Evolutionary conservation across 2,113 vertebrate species (phyloP), one percentile per base, ranked within the genome.

Genomic region (Paradisaea rubra): DNA sequence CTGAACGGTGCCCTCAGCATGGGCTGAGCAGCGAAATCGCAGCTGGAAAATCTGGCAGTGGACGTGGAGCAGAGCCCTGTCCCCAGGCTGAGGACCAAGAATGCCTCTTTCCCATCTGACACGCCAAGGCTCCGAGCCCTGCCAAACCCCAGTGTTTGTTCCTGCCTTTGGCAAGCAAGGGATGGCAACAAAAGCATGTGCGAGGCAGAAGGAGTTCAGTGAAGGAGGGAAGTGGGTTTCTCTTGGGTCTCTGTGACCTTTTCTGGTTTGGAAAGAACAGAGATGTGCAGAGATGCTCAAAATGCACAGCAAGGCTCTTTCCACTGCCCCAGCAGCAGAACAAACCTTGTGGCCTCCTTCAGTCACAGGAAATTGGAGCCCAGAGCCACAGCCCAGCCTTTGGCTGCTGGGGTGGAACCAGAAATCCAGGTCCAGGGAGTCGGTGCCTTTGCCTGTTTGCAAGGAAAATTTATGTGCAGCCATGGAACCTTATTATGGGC

Each of bases 121-220:
- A 20, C 54, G 94, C 86, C 94, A 96, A 92, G 88, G 60, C 86
- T 78, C 39, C 5, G 76, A 80, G 63, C 73, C 52, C 78, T 96
- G 96, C 94, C 94, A 95, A 96, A 65, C 86, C 93, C 90, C 92
- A 88, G 41, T 35, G 93, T 83, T 95, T 97, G 94, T 90, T 95
- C 94, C 93, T 95, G 93, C 77, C 0, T 72, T 94, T 97, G 95
- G 92, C 93, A 78, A 60, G 82, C 6, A 0, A 71, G 80, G 83
- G 76, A 81, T 78, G 88, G 94, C 92, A 86, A 91, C 89, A 86
- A 68, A 83, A 93, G 88, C 93, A 79, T 72, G 80, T 74, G 69
- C 1, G 1, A 96, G 89, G 91, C 91, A 73, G 81, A 42, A 96
- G 82, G 93, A 86, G 93, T 59, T 89, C 88, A 56, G 76, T 44